phyloP scores from a whole-genome alignment of 1,140 invertebrate genomes.

The Heterodera carotae region DNA sequence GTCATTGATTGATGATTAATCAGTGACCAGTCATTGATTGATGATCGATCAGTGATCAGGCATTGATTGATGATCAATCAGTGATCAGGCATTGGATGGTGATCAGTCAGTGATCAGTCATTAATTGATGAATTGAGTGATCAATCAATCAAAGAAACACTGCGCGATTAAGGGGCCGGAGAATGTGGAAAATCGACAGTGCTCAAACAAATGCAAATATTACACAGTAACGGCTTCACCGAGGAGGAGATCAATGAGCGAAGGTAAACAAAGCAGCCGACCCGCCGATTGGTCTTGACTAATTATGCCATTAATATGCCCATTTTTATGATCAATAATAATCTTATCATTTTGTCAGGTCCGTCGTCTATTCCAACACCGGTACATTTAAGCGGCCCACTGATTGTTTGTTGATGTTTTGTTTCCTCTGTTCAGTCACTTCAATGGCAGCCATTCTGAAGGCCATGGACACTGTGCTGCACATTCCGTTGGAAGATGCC shows the following conservation, averaged over 20 bases:
- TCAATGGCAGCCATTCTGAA: constrained; percentile 77
- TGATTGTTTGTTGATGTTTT: not conserved
- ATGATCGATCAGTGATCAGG: not conserved
- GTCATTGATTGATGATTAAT: too few species aligned
- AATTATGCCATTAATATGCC: not conserved
- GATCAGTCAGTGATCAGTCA: not conserved
- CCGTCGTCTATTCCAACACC: constrained; percentile 85
- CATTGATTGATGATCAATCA: too few species aligned
- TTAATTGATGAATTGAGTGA: constrained; percentile 8
- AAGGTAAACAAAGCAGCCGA: not conserved
- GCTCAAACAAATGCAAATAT: constrained; percentile 71
- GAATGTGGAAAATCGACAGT: constrained; percentile 59
- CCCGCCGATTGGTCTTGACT: not conserved
- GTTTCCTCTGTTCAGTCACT: constrained; percentile 71
- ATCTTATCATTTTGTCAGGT: constrained; percentile 68
- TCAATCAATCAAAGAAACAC: too few species aligned
- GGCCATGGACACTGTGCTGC: constrained; percentile 83
- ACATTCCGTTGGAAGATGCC: constrained; percentile 70
- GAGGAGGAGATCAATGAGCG: constrained; percentile 81
- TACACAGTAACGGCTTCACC: constrained; percentile 89
- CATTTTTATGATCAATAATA: constrained; percentile 72
- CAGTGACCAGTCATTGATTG: too few species aligned
- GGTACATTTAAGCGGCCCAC: not conserved
- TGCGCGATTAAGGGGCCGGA: constrained; percentile 55
- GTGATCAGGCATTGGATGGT: too few species aligned